Evolutionary conservation across 2,113 vertebrate genomes (phyloP).

Genomic region (Pseudolaguvia tuberculata): DNA sequence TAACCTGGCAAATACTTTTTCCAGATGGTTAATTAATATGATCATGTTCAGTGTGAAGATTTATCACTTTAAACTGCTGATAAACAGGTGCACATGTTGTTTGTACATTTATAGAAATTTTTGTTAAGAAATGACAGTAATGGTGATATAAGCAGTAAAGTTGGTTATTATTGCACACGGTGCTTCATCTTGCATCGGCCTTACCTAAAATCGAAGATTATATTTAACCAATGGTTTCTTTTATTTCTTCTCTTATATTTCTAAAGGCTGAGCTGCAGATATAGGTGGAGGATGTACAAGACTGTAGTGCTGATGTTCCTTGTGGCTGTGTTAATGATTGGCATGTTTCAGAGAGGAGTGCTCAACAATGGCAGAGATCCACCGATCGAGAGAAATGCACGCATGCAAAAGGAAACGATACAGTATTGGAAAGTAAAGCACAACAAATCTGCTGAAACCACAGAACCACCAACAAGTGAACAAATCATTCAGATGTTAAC

Average conservation of each 20-base stretch:
- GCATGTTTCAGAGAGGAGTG: conserved; percentile 72
- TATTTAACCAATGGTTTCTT: background rate
- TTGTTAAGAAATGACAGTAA: too few relatives aligned
- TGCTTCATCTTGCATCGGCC: background rate
- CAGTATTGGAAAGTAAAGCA: conserved; percentile 72
- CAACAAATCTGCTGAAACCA: background rate
- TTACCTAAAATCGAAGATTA: background rate
- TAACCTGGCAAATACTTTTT: too few relatives aligned
- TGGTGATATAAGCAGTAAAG: too few relatives aligned
- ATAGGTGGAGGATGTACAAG: conserved; percentile 74
- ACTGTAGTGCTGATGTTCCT: conserved; percentile 73
- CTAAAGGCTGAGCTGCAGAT: conserved; percentile 75
- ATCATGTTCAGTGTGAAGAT: too few relatives aligned
- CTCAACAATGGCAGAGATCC: conserved; percentile 63
- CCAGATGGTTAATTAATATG: too few relatives aligned
- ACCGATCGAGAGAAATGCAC: conserved; percentile 62
- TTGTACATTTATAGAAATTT: too few relatives aligned
- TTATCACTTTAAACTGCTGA: too few relatives aligned
- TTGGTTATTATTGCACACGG: too few relatives aligned
- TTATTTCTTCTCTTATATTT: conserved; percentile 11
- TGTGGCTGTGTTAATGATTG: conserved; percentile 73
- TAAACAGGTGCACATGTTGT: too few relatives aligned
- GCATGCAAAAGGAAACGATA: conserved; percentile 54
- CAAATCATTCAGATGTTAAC: background rate
- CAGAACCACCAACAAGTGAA: background rate